These are phyloP conservation scores for Antheraea yamamai DNA, from an alignment of 2,888 invertebrate species.

Conservation along the genomic window DNA sequence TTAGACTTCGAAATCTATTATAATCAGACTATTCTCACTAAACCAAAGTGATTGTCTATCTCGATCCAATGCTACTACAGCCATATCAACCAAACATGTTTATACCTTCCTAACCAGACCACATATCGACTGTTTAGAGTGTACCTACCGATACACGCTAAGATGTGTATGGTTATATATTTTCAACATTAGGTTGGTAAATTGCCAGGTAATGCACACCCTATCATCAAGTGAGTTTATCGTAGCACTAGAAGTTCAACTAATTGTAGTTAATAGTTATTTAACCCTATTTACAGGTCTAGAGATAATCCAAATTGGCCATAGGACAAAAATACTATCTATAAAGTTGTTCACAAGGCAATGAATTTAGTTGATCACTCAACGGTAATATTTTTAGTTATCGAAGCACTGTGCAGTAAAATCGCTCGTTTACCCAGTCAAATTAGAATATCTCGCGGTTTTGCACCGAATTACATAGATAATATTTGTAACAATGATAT, in stretches of 20 bases:
- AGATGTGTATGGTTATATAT: neutral
- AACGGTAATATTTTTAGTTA: constrained; percentile 12
- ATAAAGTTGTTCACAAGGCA: neutral
- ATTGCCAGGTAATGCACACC: neutral
- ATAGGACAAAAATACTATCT: neutral
- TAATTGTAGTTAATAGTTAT: neutral
- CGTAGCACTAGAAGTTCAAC: neutral
- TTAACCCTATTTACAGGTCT: neutral
- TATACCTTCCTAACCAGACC: too few species aligned
- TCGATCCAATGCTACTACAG: neutral
- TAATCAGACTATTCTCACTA: neutral
- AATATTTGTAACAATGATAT: neutral
- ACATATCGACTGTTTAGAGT: neutral
- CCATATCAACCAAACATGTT: too few species aligned
- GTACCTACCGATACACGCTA: neutral
- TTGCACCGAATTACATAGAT: neutral
- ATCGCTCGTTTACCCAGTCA: constrained; percentile 15
- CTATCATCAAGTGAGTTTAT: neutral
- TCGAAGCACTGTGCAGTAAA: neutral
- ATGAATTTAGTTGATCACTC: neutral
- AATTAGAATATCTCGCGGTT: constrained; percentile 22
- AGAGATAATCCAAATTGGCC: neutral
- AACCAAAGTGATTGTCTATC: neutral
- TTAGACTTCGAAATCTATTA: neutral
- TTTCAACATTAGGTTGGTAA: neutral